A percentile compares a stretch with the other conserved stretches of the same genome.
phyloP scores from a whole-genome alignment of 2,888 invertebrate species.

The Clistopyga incitator region DNA sequence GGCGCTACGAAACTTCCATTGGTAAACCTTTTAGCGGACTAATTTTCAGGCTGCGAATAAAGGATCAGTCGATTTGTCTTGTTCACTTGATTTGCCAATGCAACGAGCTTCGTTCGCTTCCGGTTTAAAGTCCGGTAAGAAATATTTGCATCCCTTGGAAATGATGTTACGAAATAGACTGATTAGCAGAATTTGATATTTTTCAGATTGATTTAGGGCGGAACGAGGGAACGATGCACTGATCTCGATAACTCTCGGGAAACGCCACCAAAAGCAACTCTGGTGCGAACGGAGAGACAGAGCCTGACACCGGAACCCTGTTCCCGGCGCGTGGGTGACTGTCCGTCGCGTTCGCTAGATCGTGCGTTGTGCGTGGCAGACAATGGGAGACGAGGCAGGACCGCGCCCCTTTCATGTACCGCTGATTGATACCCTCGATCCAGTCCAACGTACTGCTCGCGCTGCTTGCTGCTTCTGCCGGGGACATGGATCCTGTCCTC shows the following conservation, averaged over 20 bases:
- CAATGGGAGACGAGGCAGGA: constrained; percentile 78
- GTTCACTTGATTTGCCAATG: too few species aligned
- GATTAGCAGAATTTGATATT: too few species aligned
- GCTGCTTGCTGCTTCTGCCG: constrained; percentile 57
- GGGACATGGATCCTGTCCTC: constrained; percentile 71
- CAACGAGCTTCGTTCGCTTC: too few species aligned
- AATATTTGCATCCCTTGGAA: too few species aligned
- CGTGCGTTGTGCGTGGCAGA: constrained; percentile 72
- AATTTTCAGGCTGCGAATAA: not conserved
- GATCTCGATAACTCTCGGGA: constrained; percentile 47
- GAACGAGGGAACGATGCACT: constrained; percentile 31
- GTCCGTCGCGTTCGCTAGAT: constrained; percentile 64
- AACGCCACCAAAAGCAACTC: constrained; percentile 53
- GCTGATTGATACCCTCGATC: constrained; percentile 79
- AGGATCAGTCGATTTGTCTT: not conserved
- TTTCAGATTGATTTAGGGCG: not conserved
- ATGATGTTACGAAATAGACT: too few species aligned
- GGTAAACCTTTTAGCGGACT: not conserved
- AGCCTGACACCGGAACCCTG: constrained; percentile 71
- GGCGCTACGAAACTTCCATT: not conserved
- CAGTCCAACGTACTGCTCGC: constrained; percentile 69
- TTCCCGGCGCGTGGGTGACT: constrained; percentile 54
- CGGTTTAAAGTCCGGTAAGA: too few species aligned
- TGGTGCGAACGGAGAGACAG: constrained; percentile 39
- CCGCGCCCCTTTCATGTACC: constrained; percentile 80